phyloP scores from a whole-genome alignment of 2,888 invertebrate genomes.

The Strigamia crassipes region DNA sequence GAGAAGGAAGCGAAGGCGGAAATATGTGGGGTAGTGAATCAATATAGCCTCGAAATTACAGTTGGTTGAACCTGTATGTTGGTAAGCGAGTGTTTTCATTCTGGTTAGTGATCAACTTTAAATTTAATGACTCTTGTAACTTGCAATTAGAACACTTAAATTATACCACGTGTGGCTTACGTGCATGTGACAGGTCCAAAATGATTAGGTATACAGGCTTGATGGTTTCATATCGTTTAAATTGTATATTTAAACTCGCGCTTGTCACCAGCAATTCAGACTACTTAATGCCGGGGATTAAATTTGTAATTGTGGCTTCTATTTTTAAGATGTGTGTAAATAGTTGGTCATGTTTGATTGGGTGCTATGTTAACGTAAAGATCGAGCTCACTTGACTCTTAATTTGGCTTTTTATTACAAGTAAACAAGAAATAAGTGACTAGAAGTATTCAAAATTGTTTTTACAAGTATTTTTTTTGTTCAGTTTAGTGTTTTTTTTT shows the following conservation, averaged over 20 bases:
- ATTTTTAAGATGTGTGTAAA: background rate
- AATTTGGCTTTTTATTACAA: too few relatives aligned
- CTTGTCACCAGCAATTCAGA: background rate
- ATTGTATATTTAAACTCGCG: background rate
- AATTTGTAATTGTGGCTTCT: background rate
- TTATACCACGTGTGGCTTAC: constrained; percentile 1
- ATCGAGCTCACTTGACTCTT: too few relatives aligned
- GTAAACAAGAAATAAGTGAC: too few relatives aligned
- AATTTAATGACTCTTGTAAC: constrained; percentile 4
- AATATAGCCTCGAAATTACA: background rate
- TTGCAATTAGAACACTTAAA: constrained; percentile 4
- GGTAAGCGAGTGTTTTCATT: background rate
- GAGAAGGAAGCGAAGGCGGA: background rate
- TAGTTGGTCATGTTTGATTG: background rate
- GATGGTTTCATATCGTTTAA: constrained; percentile 1
- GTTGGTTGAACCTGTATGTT: background rate
- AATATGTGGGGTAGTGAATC: background rate
- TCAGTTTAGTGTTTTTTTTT: too few relatives aligned
- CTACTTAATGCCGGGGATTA: background rate
- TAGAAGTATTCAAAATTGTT: too few relatives aligned
- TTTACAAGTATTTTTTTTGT: too few relatives aligned
- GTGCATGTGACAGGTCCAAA: background rate
- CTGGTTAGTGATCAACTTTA: background rate
- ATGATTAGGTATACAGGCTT: constrained; percentile 1
- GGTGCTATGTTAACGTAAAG: background rate